Percentiles rank a stretch among this genome's conserved stretches.
Evolutionary conservation across 2,888 invertebrate species (phyloP).

Genomic region (Crematogaster levior): DNA sequence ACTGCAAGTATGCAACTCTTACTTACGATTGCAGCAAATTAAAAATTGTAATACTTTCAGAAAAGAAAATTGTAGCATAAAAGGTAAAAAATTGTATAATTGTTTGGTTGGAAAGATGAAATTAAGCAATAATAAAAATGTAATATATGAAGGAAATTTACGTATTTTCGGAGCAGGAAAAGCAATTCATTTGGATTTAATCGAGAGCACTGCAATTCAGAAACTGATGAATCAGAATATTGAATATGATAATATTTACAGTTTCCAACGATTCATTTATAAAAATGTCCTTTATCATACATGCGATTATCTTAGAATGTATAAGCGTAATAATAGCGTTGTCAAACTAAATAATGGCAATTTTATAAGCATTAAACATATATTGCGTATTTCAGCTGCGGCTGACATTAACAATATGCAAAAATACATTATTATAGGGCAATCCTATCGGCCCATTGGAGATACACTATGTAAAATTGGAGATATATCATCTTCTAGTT

Average conservation of each 20-base stretch:
- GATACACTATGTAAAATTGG: neutral
- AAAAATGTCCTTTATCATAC: neutral
- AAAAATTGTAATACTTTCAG: neutral
- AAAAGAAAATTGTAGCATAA: neutral
- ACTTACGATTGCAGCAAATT: neutral
- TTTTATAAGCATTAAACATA: neutral
- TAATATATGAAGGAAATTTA: neutral
- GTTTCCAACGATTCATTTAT: neutral
- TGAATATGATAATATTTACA: neutral
- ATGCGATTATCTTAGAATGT: neutral
- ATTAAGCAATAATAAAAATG: neutral
- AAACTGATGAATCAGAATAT: neutral
- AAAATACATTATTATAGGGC: neutral
- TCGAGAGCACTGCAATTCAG: neutral
- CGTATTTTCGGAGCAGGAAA: neutral
- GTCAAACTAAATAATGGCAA: neutral
- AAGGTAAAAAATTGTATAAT: neutral
- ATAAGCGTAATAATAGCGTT: constrained; percentile 1
- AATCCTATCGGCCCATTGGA: neutral
- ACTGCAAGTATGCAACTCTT: neutral
- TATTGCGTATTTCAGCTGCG: neutral
- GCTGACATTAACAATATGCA: neutral
- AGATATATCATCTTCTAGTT: neutral
- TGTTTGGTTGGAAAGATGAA: neutral
- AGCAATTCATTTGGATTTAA: neutral